A percentile compares a stretch with the other conserved stretches of the same genome.
Evolutionary conservation across 2,888 invertebrate genomes (phyloP).

Genomic region (Onchidella celtica): DNA sequence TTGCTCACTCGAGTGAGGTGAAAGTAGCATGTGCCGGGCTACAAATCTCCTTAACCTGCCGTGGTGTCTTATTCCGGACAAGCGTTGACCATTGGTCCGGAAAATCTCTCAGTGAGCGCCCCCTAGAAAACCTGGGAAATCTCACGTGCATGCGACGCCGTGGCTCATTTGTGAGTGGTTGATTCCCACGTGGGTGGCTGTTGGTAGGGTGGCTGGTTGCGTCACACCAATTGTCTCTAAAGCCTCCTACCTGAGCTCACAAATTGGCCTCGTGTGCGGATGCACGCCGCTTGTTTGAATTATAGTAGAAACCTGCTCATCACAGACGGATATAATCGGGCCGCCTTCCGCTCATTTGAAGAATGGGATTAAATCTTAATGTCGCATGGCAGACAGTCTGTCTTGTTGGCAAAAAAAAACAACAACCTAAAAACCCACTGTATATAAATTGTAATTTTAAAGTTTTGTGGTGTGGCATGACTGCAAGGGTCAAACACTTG

Average conservation of each 20-base stretch:
- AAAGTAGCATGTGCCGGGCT: conserved; percentile 11
- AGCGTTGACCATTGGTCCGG: background rate
- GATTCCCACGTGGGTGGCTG: background rate
- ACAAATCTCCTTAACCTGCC: background rate
- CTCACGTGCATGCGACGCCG: background rate
- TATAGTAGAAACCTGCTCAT: background rate
- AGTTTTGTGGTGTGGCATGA: too few species aligned
- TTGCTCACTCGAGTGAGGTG: conserved; percentile 11
- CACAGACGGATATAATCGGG: too few species aligned
- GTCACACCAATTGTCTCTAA: too few species aligned
- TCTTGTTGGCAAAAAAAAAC: too few species aligned
- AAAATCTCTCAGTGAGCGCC: background rate
- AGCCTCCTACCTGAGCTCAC: background rate
- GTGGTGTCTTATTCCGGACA: background rate
- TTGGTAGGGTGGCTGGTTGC: too few species aligned
- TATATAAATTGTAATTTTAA: too few species aligned
- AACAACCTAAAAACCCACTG: too few species aligned
- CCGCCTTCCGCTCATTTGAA: background rate
- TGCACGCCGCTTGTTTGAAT: background rate
- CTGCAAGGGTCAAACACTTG: too few species aligned
- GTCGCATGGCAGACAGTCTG: too few species aligned
- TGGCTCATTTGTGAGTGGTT: background rate
- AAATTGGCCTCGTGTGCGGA: background rate
- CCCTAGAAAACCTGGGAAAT: background rate
- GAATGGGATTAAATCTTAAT: too few species aligned